Percentiles rank a stretch among this genome's conserved stretches.
phyloP scores from a whole-genome alignment of 2,888 invertebrate genomes.

The Neocrepidodera transversa region DNA sequence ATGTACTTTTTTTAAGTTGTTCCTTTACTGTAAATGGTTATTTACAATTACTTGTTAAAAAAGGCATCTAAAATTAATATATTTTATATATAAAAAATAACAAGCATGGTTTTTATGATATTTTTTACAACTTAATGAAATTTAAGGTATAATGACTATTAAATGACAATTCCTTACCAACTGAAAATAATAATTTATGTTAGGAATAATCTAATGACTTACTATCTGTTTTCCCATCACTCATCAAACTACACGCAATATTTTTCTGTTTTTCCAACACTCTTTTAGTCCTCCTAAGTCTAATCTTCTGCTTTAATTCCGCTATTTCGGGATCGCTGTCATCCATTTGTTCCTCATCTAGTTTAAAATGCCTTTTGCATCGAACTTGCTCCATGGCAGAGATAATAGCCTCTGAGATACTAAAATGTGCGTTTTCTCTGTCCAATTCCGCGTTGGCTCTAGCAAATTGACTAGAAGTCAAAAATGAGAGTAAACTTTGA shows the following conservation, averaged over 20 bases:
- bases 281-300: conserved; percentile 65
- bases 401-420: conserved; percentile 83
- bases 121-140: no score
- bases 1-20: no score
- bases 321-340: conserved; percentile 74
- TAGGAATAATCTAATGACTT: no score
- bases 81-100: no score
- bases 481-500: conserved; percentile 75
- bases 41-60: no score
- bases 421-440: conserved; percentile 86
- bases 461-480: conserved; percentile 75
- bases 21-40: no score
- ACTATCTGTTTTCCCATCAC: conserved; percentile 64
- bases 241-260: conserved; percentile 54
- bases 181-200: no score
- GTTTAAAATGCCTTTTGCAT: conserved; percentile 64
- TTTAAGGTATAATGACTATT: no score
- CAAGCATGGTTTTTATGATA: no score
- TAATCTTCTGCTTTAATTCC: conserved; percentile 68
- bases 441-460: conserved; percentile 78
- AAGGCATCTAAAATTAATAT: no score
- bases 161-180: no score
- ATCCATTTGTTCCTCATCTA: conserved; percentile 63
- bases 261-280: conserved; percentile 60
- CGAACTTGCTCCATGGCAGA: conserved; percentile 80